Base-by-base conservation (phyloP, 2,113 vertebrate genomes). In the Malurus elegans region DNA sequence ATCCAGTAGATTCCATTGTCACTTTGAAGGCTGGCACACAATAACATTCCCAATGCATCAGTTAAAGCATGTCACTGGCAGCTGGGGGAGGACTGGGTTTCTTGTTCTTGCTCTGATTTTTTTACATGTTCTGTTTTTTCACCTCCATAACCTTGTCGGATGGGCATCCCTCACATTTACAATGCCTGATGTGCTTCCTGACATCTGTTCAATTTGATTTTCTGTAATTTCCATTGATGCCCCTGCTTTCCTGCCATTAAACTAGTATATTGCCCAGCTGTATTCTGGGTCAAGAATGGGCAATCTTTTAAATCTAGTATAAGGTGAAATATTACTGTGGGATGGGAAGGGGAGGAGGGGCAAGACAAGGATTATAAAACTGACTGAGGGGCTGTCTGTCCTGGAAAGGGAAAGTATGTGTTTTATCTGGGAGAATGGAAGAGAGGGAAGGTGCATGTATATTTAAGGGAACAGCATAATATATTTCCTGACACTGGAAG, bases 191-290 rank as follows among this genome's bases (percentile, higher is more conserved):
- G 93, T 95, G 95, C 91, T 96, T 95, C 92, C 88, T 94, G 92
- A 96, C 95, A 94, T 96, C 95, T 96, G 96, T 96, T 97, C 95
- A 96, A 95, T 96, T 94, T 96, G 95, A 96, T 96, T 97, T 96
- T 96, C 95, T 95, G 73, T 97, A 95, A 96, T 97, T 96, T 97
- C 93, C 95, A 96, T 93, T 96, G 95, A 96, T 96, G 93, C 88
- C 88, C 91, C 91, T 94, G 96, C 93, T 96, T 96, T 96, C 92
- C 83, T 96, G 92, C 80, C 69, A 94, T 96, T 96, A 96, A 96
- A 96, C 90, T 94, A 87, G 92, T 95, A 92, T 96, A 96, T 94
- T 91, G 95, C 93, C 88, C 88, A 87, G 93, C 93, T 92, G 93
- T 95, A 96, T 97, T 95, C 90, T 97, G 67, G 90, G 94, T 97